phyloP scores from a whole-genome alignment of 2,113 vertebrate genomes.

The Fukomys damarensis region DNA sequence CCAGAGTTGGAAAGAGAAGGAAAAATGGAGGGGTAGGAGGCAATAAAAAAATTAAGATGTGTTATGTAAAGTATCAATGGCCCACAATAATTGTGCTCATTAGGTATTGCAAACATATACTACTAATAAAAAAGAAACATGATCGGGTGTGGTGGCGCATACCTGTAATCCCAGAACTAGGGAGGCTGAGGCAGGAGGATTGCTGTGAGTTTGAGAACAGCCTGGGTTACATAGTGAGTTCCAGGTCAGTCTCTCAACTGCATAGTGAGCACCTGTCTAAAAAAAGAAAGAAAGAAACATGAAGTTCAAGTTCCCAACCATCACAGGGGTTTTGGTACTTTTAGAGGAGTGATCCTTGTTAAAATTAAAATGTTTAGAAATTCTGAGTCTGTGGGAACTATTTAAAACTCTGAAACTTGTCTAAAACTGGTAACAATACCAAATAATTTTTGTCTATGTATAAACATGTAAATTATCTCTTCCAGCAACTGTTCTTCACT shows the following conservation, averaged over 20 bases:
- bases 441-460: not conserved
- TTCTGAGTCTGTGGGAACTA: not conserved
- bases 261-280: too few relatives aligned
- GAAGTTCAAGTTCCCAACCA: not conserved
- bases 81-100: not conserved
- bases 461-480: not conserved
- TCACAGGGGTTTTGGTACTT: not conserved
- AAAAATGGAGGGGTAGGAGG: not conserved
- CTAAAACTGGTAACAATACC: not conserved
- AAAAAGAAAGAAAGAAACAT: not conserved
- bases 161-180: too few relatives aligned
- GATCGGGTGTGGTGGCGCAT: too few relatives aligned
- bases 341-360: not conserved
- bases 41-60: not conserved
- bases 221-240: too few relatives aligned
- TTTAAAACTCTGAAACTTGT: slow-evolving; percentile 9
- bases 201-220: too few relatives aligned
- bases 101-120: not conserved
- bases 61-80: not conserved
- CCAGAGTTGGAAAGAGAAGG: not conserved
- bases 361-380: not conserved
- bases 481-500: not conserved
- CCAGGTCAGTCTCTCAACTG: too few relatives aligned
- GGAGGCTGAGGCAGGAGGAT: too few relatives aligned
- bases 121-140: not conserved